phyloP scores from a whole-genome alignment of 2,113 vertebrate species.

The Helogale parvula region DNA sequence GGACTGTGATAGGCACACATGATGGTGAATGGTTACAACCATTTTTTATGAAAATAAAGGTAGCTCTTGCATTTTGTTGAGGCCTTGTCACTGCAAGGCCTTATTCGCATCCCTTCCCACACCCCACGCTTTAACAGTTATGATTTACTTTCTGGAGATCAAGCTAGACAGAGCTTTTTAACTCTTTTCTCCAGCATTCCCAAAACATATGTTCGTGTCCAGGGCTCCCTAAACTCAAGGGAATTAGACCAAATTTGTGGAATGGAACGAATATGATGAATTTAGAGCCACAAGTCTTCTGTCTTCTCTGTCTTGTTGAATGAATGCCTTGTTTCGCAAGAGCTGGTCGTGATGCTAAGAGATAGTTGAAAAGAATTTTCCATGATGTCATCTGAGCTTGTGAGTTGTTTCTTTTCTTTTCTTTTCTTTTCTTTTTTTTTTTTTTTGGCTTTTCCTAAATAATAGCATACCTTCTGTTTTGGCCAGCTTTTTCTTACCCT shows the following conservation, averaged over 20 bases:
- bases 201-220: background rate
- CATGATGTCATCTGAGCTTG: conserved; percentile 16
- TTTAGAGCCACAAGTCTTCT: background rate
- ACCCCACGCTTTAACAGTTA: background rate
- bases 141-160: conserved; percentile 28
- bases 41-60: conserved; percentile 31
- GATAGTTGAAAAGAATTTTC: conserved; percentile 14
- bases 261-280: fast-evolving
- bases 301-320: background rate
- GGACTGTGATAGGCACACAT: background rate
- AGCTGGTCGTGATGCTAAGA: background rate
- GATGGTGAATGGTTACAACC: background rate
- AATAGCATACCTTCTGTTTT: background rate
- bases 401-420: background rate
- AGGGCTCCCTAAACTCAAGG: background rate
- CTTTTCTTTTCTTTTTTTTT: background rate
- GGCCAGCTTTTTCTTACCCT: background rate
- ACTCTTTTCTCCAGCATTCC: conserved; percentile 1
- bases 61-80: background rate
- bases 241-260: background rate
- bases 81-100: background rate
- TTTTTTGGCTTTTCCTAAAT: background rate
- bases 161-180: background rate
- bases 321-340: background rate
- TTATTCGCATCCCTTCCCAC: background rate